These are phyloP conservation scores for Falcaria lacertinaria DNA, from an alignment of 2,888 invertebrate species.

Conservation along the genomic window DNA sequence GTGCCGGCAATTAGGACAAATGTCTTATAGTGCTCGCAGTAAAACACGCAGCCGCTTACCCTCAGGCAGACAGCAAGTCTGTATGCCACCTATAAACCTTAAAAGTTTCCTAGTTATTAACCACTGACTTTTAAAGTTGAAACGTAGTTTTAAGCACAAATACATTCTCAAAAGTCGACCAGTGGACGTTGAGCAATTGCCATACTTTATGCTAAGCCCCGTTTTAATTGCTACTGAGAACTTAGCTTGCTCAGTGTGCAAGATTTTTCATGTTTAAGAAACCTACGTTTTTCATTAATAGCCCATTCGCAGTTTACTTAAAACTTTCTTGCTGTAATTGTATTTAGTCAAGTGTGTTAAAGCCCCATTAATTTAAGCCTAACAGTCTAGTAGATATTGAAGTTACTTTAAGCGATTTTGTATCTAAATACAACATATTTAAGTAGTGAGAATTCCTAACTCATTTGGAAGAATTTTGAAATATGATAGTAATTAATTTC, in stretches of 20 bases:
- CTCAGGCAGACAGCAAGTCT: too few species aligned
- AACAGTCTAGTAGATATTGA: constrained; percentile 1
- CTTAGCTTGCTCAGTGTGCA: constrained; percentile 36
- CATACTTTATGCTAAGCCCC: constrained; percentile 61
- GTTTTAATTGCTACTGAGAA: constrained; percentile 67
- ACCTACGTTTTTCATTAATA: constrained; percentile 13
- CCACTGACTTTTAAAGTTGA: constrained; percentile 18
- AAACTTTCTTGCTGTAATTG: constrained; percentile 3
- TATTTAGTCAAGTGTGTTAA: background rate
- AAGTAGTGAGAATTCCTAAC: too few species aligned
- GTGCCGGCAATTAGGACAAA: too few species aligned
- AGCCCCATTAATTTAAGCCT: constrained; percentile 3
- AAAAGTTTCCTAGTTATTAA: constrained; percentile 29
- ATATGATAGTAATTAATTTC: too few species aligned
- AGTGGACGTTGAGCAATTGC: constrained; percentile 65
- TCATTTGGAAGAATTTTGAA: too few species aligned
- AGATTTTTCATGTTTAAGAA: constrained; percentile 37
- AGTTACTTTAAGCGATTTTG: background rate
- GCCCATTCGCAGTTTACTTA: constrained; percentile 1
- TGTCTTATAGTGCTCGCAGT: too few species aligned
- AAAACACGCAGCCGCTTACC: too few species aligned
- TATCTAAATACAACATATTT: too few species aligned
- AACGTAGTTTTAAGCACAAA: constrained; percentile 26
- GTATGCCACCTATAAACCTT: too few species aligned
- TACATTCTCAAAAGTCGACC: constrained; percentile 47